Evolutionary conservation across 2,113 vertebrate species (phyloP), one percentile per base, ranked within the genome.

Genomic region (Amazona vittata): DNA sequence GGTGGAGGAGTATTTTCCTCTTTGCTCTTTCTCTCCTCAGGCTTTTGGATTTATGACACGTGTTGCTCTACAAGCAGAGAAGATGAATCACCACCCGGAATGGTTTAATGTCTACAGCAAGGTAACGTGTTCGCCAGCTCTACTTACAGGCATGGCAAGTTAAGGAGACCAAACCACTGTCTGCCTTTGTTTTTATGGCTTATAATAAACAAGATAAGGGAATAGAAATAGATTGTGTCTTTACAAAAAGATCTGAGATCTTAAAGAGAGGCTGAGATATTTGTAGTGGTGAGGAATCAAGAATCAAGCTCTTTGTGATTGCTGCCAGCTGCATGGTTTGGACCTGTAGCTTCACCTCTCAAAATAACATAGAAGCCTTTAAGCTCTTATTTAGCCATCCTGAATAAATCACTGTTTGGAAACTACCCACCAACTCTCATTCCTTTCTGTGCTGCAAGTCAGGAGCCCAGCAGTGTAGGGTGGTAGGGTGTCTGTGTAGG

Each of bases 101-200:
- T 99, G 99, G 99, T 99, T 99, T 97, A 99, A 99, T 71, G 98
- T 99, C 83, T 99, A 99, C 98, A 99, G 98, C 97, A 99, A 99
- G 99, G 99, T 99, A 99, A 98, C 0, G 2, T 76, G 53, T n/a
- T 65, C 76, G 43, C 70, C 86, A 82, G 47, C 83, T 57, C 91
- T 75, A 11, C 19, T 74, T 83, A 43, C 65, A 75, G 57, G 22
- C 60, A 57, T 17, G 20, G 83, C 71, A 59, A 25, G 63, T 50
- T 87, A 87, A 33, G 33, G 55, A 70, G 33, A 25, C 24, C 47
- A 57, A 67, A 68, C 52, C 83, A 28, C 44, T 83, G 52, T 50
- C 43, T 78, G 35, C 47, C 28, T 74, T 44, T 62, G 31, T 41
- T 77, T 44, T 77, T 64, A 60, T 67, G 39, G 46, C 24, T 86